Base-by-base conservation (phyloP, 2,888 invertebrate genomes). In the Nemotelus pantherinus region DNA sequence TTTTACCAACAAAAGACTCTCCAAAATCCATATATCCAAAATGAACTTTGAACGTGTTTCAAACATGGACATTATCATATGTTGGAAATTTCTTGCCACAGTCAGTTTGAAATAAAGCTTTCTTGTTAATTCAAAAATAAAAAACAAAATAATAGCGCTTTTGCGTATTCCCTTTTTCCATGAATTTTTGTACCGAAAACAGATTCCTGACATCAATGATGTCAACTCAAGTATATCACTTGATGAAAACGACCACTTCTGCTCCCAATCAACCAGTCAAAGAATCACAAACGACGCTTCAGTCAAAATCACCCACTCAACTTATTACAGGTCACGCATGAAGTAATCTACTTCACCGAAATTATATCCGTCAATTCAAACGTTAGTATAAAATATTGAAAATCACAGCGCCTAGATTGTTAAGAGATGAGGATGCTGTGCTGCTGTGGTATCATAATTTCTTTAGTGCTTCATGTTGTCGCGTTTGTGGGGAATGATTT, bases 381-480 rank as follows among this genome's bases (percentile, higher is more conserved):
- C 57, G 55, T n/a, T 44, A 43, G 57, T 43, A 65, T 45, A 45
- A 65, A 45, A 65, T 58, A 58, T 77, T 63, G 71, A 77, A 76
- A 78, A 78, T 76, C 76, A 78, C 63, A 53, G 60, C 64, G 47
- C 70, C 53, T 41, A 39, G 41, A 53, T 68, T 68, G 53, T 10
- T 9, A 53, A 53, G 68, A 7, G 68, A 50, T 53, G 39, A 25
- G 41, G 45, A 68, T 68, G 10, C 53, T 25, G 53, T 50, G 3
- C 71, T 57, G n/a, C 55, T 7, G 71, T 55, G 43, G 44, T 44
- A 5, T 10, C 43, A 43, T 71, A n/a, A 3, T 53, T 39, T 50
- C 71, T 44, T 71, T 41, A 41, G 7, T 3, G 64, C 43, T 63
- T 4, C 43, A 9, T 39, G 9, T 43, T 43, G 63, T 43, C 3